Conservation (phyloP, 2,888 invertebrate species). For the Hydriomena furcata region DNA sequence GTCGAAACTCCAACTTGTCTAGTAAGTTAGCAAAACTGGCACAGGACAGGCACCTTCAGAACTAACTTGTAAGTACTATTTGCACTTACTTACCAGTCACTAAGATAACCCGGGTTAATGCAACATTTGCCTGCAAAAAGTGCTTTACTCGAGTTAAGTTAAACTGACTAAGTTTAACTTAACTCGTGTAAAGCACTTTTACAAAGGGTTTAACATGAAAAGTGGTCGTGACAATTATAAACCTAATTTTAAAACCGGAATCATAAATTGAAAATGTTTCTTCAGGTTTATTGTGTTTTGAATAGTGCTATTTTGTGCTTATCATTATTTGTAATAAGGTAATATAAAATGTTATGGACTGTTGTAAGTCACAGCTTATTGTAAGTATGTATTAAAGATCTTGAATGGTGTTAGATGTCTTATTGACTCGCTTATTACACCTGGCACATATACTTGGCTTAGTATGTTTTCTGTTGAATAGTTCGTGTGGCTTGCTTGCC, state of each 20-base stretch:
- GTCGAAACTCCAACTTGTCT: constrained; percentile 1
- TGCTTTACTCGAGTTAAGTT: neutral
- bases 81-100: neutral
- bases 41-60: constrained; percentile 1
- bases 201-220: constrained; percentile 19
- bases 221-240: constrained; percentile 16
- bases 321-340: too few species aligned
- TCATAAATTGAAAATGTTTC: constrained; percentile 29
- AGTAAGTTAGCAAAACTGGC: constrained; percentile 6
- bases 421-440: too few species aligned
- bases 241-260: constrained; percentile 32
- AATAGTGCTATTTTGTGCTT: neutral
- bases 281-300: constrained; percentile 8
- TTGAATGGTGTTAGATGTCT: too few species aligned
- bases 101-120: neutral
- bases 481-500: too few species aligned
- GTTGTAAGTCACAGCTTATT: too few species aligned
- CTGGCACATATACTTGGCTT: too few species aligned
- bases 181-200: too few species aligned
- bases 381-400: too few species aligned
- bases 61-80: neutral
- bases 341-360: too few species aligned
- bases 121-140: neutral
- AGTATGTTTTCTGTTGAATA: too few species aligned
- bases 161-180: too few species aligned